Percentiles rank a stretch among this genome's conserved stretches.
These are phyloP conservation scores for Helogale parvula DNA, from an alignment of 2,113 vertebrate genomes.

Conservation along the genomic window DNA sequence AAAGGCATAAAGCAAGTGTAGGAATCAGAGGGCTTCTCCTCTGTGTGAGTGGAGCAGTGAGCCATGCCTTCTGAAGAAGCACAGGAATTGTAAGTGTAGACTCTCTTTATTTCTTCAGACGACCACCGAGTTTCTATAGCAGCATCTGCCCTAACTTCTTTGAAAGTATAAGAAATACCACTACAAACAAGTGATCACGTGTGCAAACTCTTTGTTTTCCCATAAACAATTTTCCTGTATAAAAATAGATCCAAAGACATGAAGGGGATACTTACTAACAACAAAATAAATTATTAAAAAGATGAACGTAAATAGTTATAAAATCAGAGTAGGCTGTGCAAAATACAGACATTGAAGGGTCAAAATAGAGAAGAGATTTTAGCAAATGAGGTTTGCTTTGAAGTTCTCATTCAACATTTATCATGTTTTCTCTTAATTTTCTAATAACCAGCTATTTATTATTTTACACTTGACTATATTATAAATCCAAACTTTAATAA, in stretches of 20 bases:
- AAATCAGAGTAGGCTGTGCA: not conserved
- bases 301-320: not conserved
- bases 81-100: not conserved
- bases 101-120: not conserved
- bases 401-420: not conserved
- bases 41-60: not conserved
- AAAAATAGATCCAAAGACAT: slow-evolving; percentile 43
- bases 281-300: slow-evolving; percentile 24
- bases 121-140: not conserved
- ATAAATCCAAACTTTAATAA: not conserved
- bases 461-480: not conserved
- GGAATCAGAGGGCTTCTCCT: not conserved
- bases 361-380: not conserved
- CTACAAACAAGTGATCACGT: not conserved
- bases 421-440: slow-evolving; percentile 8
- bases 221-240: not conserved
- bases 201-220: not conserved
- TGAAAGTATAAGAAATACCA: not conserved
- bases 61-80: not conserved
- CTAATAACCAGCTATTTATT: not conserved
- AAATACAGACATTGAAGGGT: not conserved
- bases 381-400: not conserved
- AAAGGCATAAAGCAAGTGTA: not conserved
- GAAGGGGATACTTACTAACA: not conserved
- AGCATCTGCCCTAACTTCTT: not conserved